These are phyloP conservation scores for Patagioenas fasciata DNA, from an alignment of 2,113 vertebrate genomes.

Conservation along the genomic window DNA sequence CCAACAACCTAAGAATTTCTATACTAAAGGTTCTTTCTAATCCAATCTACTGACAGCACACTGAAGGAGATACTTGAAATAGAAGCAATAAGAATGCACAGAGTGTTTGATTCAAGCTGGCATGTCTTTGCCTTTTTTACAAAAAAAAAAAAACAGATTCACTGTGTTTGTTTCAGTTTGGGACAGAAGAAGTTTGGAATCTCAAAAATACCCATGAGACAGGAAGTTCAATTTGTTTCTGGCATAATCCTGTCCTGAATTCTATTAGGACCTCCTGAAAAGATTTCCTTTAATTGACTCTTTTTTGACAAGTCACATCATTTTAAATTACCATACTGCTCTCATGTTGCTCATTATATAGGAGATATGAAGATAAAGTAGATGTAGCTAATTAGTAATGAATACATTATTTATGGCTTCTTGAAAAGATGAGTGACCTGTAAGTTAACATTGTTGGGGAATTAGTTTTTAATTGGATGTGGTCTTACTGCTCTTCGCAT, in stretches of 20 bases:
- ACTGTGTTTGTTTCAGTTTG: background rate
- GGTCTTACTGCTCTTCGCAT: constrained; percentile 19
- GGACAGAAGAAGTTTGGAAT: background rate
- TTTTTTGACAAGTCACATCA: background rate
- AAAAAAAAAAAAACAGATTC: background rate
- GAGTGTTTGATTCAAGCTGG: background rate
- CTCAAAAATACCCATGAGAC: background rate
- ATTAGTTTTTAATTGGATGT: constrained; percentile 72
- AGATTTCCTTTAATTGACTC: constrained; percentile 25
- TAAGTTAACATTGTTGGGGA: constrained; percentile 52
- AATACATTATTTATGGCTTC: constrained; percentile 72
- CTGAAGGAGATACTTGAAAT: background rate
- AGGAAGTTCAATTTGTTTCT: background rate
- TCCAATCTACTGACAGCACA: background rate
- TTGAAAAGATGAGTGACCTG: constrained; percentile 54
- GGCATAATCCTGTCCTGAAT: background rate
- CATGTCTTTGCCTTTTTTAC: background rate
- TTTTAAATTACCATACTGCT: constrained; percentile 34
- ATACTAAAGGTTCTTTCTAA: background rate
- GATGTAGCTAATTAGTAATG: constrained; percentile 65
- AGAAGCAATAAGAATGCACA: background rate
- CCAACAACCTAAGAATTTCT: background rate
- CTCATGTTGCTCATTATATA: constrained; percentile 56
- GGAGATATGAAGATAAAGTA: constrained; percentile 26
- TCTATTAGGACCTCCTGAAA: background rate